These are phyloP conservation scores for Rhagonycha fulva DNA, from an alignment of 2,888 invertebrate species.

Conservation along the genomic window DNA sequence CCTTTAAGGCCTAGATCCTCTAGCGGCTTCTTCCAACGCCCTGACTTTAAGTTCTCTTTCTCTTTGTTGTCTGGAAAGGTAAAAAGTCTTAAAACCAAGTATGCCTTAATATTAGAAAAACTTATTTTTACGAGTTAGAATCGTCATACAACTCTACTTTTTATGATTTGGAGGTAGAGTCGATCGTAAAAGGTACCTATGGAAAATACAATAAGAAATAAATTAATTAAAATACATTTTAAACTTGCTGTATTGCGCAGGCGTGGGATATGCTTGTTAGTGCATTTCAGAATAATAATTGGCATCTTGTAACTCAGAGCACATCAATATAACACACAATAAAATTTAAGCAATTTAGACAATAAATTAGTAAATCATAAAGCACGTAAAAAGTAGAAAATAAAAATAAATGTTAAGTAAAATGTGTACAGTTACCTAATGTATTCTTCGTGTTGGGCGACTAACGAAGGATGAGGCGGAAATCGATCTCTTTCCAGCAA, in stretches of 20 bases:
- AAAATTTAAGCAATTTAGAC: background rate
- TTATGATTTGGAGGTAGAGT: constrained; percentile 28
- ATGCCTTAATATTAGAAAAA: constrained; percentile 17
- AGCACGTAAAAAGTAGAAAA: background rate
- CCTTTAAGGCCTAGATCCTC: constrained; percentile 65
- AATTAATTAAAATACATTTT: constrained; percentile 7
- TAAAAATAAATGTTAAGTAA: background rate
- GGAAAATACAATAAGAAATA: constrained; percentile 21
- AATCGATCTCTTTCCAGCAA: constrained; percentile 81
- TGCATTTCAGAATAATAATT: background rate
- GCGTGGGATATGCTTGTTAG: constrained; percentile 8
- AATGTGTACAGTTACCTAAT: constrained; percentile 56
- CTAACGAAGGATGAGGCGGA: constrained; percentile 65
- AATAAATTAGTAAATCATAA: background rate
- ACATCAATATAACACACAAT: background rate
- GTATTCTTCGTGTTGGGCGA: constrained; percentile 71
- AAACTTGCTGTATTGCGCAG: background rate
- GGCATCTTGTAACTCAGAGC: background rate
- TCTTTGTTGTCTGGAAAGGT: constrained; percentile 66
- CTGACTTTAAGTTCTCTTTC: constrained; percentile 85
- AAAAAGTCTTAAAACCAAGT: constrained; percentile 28
- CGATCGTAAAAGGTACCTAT: constrained; percentile 27
- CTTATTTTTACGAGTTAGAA: constrained; percentile 15
- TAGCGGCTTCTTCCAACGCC: constrained; percentile 83
- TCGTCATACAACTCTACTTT: constrained; percentile 15